Percentiles rank a stretch among this genome's conserved stretches.
These are phyloP conservation scores for Coregonus sp. DNA, from an alignment of 2,797 vertebrate species.

Conservation along the genomic window DNA sequence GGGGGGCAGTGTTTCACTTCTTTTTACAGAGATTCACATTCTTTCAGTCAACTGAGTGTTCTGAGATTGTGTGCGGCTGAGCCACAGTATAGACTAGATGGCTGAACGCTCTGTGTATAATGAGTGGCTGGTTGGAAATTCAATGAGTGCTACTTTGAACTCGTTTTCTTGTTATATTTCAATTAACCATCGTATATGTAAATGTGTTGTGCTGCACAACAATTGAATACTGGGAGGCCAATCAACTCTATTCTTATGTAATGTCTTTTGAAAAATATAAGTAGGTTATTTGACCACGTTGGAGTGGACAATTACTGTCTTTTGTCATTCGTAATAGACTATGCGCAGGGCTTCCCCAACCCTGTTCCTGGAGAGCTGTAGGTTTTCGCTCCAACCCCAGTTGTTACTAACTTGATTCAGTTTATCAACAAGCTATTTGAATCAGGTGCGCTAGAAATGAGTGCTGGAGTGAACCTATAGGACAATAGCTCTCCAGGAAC, in stretches of 20 bases:
- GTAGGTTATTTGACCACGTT: slow-evolving; percentile 38
- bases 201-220: background rate
- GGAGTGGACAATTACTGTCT: background rate
- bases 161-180: background rate
- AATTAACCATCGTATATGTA: background rate
- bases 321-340: slow-evolving; percentile 31
- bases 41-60: slow-evolving; percentile 54
- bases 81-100: background rate
- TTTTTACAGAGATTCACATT: slow-evolving; percentile 49
- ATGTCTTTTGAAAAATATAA: background rate
- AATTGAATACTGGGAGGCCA: background rate
- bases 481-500: no score
- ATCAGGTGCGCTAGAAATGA: no score
- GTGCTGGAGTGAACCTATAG: no score
- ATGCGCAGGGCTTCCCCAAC: slow-evolving; percentile 15
- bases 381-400: no score
- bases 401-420: no score
- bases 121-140: background rate
- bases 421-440: no score
- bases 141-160: background rate
- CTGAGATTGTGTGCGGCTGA: slow-evolving; percentile 23
- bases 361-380: no score
- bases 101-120: background rate
- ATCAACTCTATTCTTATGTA: background rate
- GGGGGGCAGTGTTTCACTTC: slow-evolving; percentile 72